These are phyloP conservation scores for Alca torda DNA, from an alignment of 2,797 vertebrate genomes.

Conservation along the genomic window DNA sequence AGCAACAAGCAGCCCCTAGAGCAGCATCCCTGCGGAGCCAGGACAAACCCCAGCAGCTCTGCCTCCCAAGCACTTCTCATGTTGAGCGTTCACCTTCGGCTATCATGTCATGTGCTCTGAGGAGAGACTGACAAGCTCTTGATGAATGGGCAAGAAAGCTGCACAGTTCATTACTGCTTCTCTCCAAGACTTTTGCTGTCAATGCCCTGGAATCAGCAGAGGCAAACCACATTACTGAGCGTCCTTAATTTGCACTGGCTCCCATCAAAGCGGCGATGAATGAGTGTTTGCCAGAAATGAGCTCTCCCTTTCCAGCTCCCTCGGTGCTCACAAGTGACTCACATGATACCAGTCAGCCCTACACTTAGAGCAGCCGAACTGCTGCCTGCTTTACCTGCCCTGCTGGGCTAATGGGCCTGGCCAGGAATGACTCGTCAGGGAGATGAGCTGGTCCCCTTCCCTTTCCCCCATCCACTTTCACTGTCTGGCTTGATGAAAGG, in stretches of 20 bases:
- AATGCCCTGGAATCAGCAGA: neutral
- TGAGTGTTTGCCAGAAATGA: rapidly evolving
- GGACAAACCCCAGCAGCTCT: neutral
- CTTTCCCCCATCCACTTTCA: slow-evolving; percentile 1
- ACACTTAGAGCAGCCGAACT: neutral
- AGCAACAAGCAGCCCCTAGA: neutral
- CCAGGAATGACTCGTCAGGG: neutral
- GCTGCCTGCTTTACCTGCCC: neutral
- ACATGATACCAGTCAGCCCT: neutral
- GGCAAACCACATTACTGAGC: neutral
- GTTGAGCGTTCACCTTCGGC: rapidly evolving
- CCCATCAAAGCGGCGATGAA: neutral
- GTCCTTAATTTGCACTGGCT: neutral
- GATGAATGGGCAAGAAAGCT: neutral
- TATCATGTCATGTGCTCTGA: rapidly evolving
- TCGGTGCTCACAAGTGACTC: neutral
- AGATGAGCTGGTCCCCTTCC: neutral
- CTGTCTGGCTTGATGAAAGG: neutral
- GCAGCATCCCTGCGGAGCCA: neutral
- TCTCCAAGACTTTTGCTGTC: neutral
- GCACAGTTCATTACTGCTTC: rapidly evolving
- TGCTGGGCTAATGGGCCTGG: neutral
- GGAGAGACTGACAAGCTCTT: neutral
- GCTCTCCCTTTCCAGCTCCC: neutral
- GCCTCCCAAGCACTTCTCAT: neutral